phyloP scores from a whole-genome alignment of 2,888 invertebrate species.

The Leptinotarsa tumamoca region DNA sequence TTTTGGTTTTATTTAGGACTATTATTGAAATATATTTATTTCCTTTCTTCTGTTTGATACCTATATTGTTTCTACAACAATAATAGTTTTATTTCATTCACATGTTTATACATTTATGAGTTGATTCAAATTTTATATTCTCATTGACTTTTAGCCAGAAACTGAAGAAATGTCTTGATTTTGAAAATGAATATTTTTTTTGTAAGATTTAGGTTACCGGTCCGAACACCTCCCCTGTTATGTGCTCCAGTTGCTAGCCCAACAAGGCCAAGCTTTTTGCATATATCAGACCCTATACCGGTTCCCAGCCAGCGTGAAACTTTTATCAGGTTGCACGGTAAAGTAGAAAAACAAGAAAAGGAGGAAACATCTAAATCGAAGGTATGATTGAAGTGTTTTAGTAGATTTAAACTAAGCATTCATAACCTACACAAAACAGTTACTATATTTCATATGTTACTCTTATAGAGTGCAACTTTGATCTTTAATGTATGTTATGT shows the following conservation, averaged over 20 bases:
- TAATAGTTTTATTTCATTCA: no score
- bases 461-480: no score
- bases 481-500: no score
- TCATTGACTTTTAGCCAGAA: neutral
- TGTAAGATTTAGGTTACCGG: constrained; percentile 48
- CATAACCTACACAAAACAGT: no score
- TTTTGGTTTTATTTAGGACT: no score
- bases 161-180: neutral
- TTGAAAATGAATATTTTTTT: constrained; percentile 12
- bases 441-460: no score
- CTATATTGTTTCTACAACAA: no score
- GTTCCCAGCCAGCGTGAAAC: constrained; percentile 76
- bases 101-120: no score
- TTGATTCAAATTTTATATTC: no score
- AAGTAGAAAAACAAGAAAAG: constrained; percentile 49
- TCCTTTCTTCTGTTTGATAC: no score
- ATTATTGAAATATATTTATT: no score
- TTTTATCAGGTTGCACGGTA: constrained; percentile 66
- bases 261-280: constrained; percentile 76
- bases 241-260: constrained; percentile 68
- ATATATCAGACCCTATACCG: constrained; percentile 82
- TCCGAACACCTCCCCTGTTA: constrained; percentile 44
- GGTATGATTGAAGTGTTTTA: constrained; percentile 24
- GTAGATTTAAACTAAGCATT: no score
- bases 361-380: constrained; percentile 48